Conservation (phyloP, 2,797 vertebrate genomes). For the Erpetoichthys calabaricus region DNA sequence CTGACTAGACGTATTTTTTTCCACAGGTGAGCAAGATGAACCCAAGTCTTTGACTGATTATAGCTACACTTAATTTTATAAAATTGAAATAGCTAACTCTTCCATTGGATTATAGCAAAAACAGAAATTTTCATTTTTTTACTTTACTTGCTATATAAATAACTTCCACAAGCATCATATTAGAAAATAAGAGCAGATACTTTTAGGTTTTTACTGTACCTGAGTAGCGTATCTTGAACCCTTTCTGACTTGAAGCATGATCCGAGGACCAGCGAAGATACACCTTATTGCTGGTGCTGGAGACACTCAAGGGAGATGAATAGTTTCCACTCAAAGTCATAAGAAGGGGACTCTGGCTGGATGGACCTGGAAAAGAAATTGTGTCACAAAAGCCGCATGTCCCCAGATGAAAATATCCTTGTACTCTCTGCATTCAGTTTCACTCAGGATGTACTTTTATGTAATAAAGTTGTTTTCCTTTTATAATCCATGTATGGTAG, state of each 20-base stretch:
- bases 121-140: too few species aligned
- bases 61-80: too few species aligned
- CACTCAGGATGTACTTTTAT: neutral
- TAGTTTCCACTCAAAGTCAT: constrained; percentile 92
- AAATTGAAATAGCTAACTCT: too few species aligned
- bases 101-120: too few species aligned
- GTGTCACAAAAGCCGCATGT: neutral
- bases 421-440: neutral
- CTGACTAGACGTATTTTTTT: too few species aligned
- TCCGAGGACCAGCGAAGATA: constrained; percentile 96
- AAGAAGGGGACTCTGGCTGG: constrained; percentile 79
- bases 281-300: constrained; percentile 76
- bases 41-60: too few species aligned
- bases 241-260: constrained; percentile 86
- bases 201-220: constrained; percentile 37
- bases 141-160: too few species aligned
- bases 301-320: constrained; percentile 76
- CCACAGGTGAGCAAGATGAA: too few species aligned
- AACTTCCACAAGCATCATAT: too few species aligned
- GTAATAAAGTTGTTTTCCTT: too few species aligned
- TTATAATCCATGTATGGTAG: neutral
- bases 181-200: too few species aligned
- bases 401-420: neutral
- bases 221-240: constrained; percentile 88
- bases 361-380: constrained; percentile 52